phyloP scores from a whole-genome alignment of 2,888 invertebrate species.

The Meiosimyza platycephala region DNA sequence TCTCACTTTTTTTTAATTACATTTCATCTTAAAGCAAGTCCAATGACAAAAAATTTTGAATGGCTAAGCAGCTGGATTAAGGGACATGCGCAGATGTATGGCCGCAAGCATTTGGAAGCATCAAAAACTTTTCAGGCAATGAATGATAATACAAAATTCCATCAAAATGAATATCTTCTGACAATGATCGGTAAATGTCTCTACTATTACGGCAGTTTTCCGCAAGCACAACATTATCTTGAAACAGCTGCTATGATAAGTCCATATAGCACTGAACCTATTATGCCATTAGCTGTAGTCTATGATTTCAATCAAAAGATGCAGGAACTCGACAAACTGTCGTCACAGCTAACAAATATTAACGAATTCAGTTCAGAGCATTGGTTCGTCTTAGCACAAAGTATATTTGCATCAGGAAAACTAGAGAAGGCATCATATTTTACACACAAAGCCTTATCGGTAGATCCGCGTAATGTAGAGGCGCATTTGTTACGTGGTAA shows the following conservation, averaged over 20 bases:
- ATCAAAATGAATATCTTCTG: conserved; percentile 76
- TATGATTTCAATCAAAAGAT: conserved; percentile 72
- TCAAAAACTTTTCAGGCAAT: conserved; percentile 75
- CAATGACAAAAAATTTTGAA: conserved; percentile 61
- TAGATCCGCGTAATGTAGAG: conserved; percentile 77
- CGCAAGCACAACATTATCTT: conserved; percentile 71
- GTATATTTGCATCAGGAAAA: conserved; percentile 71
- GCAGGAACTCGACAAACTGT: conserved; percentile 74
- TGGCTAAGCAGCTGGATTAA: conserved; percentile 75
- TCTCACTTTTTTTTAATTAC: conserved; percentile 1
- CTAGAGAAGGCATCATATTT: conserved; percentile 78
- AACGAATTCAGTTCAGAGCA: conserved; percentile 74
- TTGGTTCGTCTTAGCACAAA: conserved; percentile 83
- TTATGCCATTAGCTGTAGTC: conserved; percentile 75
- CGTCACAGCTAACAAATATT: conserved; percentile 61
- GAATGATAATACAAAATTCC: conserved; percentile 74
- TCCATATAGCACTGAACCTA: conserved; percentile 71
- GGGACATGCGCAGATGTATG: conserved; percentile 74
- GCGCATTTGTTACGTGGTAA: conserved; percentile 77
- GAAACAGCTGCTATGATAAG: conserved; percentile 69
- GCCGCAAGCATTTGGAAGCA: conserved; percentile 77
- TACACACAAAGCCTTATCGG: conserved; percentile 77
- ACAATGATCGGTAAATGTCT: conserved; percentile 79
- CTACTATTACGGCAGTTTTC: conserved; percentile 78
- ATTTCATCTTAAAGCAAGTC: conserved; percentile 50